Base-by-base conservation (phyloP, 2,888 invertebrate genomes). In the Drosophila formosana region DNA sequence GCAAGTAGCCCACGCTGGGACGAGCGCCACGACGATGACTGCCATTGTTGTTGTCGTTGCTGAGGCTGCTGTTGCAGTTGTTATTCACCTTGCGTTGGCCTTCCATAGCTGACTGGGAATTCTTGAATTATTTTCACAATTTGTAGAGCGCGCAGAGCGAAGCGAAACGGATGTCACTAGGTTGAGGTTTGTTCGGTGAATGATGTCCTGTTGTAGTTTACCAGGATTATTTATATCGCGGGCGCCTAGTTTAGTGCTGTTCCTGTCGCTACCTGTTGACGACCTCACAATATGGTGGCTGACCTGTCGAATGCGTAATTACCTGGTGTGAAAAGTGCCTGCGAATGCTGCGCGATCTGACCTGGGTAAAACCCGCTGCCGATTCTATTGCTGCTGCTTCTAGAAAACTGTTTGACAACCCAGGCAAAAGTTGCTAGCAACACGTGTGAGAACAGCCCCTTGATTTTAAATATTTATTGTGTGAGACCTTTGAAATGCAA, bases 201-300 rank as follows among this genome's bases (percentile, higher is more conserved):
- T 88, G 88, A 89, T 88, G 81, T 83, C 70, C 84, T 81, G 45
- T 55, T 41, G 67, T 49, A 67, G 26, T 73, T 73, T 49, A 51
- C 71, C 68, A 72, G 84, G 79, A 89, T 81, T 87, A 85, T 85
- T 85, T 85, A 85, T 85, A 89, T 76, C 60, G 51, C 23, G 49
- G 63, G 51, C 76, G 72, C 66, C 55, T 55, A 52, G 56, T 5
- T 63, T 52, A 18, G 18, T 18, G 18, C 18, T 18, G 18, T 18
- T 18, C 18, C 18, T 18, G 18, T 18, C 41, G 45, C 70, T 71
- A 77, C 76, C 80, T 76, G 70, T 52, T 60, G 8, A 26, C 18
- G 46, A 9, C 11, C 11, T 11, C 11, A 11, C 18, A 32, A 23
- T 32, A 58, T 57, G 46, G 32, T 25, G 13, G 45, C 3, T 68